phyloP scores from a whole-genome alignment of 2,888 invertebrate genomes.

The Nemurella pictetii region DNA sequence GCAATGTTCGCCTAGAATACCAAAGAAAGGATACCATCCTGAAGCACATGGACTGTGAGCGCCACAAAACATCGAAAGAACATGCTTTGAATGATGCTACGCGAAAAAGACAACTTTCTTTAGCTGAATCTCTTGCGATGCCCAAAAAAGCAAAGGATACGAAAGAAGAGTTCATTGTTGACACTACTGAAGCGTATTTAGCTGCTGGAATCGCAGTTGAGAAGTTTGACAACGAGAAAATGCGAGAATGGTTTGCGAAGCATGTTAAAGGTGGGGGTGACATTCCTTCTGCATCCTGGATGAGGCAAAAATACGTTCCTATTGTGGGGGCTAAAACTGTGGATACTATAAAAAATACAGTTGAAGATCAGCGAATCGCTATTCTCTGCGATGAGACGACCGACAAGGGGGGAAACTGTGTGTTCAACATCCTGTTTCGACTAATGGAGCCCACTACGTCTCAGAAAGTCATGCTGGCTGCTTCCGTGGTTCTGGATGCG shows the following conservation, averaged over 20 bases:
- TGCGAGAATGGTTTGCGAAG: background rate
- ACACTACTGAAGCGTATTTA: constrained; percentile 22
- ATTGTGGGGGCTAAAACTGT: constrained; percentile 13
- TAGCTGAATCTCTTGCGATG: constrained; percentile 15
- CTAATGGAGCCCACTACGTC: constrained; percentile 24
- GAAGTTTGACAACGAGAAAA: background rate
- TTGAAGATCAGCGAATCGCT: background rate
- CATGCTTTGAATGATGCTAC: background rate
- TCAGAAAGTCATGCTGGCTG: constrained; percentile 13
- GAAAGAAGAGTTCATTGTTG: constrained; percentile 32
- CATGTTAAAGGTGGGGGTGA: constrained; percentile 31
- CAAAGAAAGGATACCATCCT: constrained; percentile 18
- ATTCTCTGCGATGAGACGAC: constrained; percentile 36
- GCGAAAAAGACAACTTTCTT: constrained; percentile 9
- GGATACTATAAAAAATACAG: constrained; percentile 14
- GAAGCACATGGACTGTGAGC: background rate
- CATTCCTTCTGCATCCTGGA: constrained; percentile 21
- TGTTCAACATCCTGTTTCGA: constrained; percentile 33
- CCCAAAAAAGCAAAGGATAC: constrained; percentile 24
- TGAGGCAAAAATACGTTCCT: constrained; percentile 33
- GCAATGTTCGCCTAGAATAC: constrained; percentile 10
- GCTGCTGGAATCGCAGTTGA: constrained; percentile 16
- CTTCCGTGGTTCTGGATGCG: constrained; percentile 21
- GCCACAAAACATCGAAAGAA: background rate
- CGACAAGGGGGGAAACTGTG: constrained; percentile 32